Percentiles rank a stretch among this genome's conserved stretches.
These are phyloP conservation scores for Amphiduros pacificus DNA, from an alignment of 2,888 invertebrate genomes.

Conservation along the genomic window DNA sequence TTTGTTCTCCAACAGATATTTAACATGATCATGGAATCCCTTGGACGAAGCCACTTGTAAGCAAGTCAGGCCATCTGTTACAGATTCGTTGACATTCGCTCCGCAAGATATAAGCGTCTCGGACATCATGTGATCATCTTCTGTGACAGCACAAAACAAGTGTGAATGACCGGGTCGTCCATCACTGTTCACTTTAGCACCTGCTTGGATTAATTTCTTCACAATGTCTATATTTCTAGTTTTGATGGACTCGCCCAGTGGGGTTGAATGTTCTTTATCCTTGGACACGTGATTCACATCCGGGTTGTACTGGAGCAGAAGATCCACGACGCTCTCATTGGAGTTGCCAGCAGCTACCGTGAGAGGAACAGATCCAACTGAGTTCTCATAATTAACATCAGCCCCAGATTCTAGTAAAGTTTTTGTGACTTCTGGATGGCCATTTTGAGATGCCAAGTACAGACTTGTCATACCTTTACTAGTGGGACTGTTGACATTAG, in stretches of 20 bases:
- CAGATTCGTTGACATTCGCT: constrained; percentile 19
- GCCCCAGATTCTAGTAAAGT: constrained; percentile 21
- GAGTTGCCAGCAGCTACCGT: constrained; percentile 19
- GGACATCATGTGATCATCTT: constrained; percentile 7
- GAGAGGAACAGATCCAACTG: constrained; percentile 18
- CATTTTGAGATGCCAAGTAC: constrained; percentile 23
- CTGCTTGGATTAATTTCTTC: constrained; percentile 6
- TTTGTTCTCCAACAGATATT: constrained; percentile 11
- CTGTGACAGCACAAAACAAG: constrained; percentile 22
- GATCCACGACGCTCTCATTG: constrained; percentile 15
- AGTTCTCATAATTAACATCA: constrained; percentile 16
- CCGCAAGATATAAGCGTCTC: constrained; percentile 16
- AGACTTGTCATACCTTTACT: constrained; percentile 20
- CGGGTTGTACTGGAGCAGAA: constrained; percentile 20
- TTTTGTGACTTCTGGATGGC: constrained; percentile 16
- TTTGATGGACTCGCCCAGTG: constrained; percentile 23
- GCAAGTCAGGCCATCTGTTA: constrained; percentile 19
- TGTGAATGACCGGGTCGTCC: constrained; percentile 14
- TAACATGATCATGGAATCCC: constrained; percentile 15
- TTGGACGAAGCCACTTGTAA: constrained; percentile 26
- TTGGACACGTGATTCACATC: constrained; percentile 22
- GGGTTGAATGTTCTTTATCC: constrained; percentile 16
- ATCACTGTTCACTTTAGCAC: constrained; percentile 13
- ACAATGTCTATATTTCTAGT: constrained; percentile 15
- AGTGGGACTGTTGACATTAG: constrained; percentile 19